Conservation (phyloP, 1,140 invertebrate species). For the Venturia canescens region DNA sequence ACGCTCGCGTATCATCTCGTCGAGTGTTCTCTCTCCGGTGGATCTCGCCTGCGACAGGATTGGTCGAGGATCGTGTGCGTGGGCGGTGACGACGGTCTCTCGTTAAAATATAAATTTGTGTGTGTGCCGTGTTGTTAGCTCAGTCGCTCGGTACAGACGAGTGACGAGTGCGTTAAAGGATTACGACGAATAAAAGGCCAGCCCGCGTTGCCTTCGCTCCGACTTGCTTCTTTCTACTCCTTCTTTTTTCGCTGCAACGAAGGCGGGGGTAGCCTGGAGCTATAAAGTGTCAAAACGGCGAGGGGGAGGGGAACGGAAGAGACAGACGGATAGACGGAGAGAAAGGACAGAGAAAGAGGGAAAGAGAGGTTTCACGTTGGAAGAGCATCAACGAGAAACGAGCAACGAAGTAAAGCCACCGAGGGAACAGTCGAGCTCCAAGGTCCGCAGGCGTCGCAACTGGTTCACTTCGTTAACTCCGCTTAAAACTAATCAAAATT, state of each 20-base stretch:
- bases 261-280: background rate
- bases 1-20: background rate
- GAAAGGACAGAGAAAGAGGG: conserved; percentile 7
- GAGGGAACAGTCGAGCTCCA: conserved; percentile 36
- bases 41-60: conserved; percentile 59
- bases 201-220: background rate
- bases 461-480: conserved; percentile 74
- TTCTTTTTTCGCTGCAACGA: background rate
- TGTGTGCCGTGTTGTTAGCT: conserved; percentile 72
- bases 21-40: conserved; percentile 26
- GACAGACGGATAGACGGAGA: background rate
- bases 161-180: conserved; percentile 54
- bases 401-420: background rate
- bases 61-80: conserved; percentile 65
- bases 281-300: conserved; percentile 11
- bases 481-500: conserved; percentile 76
- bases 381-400: background rate
- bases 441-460: conserved; percentile 51
- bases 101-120: conserved; percentile 76
- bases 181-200: background rate
- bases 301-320: background rate
- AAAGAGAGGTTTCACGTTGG: background rate
- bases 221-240: background rate
- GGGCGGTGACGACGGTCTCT: conserved; percentile 63
- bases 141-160: conserved; percentile 63